Conservation (phyloP, 1,140 invertebrate genomes). For the Ceratina calcarata region DNA sequence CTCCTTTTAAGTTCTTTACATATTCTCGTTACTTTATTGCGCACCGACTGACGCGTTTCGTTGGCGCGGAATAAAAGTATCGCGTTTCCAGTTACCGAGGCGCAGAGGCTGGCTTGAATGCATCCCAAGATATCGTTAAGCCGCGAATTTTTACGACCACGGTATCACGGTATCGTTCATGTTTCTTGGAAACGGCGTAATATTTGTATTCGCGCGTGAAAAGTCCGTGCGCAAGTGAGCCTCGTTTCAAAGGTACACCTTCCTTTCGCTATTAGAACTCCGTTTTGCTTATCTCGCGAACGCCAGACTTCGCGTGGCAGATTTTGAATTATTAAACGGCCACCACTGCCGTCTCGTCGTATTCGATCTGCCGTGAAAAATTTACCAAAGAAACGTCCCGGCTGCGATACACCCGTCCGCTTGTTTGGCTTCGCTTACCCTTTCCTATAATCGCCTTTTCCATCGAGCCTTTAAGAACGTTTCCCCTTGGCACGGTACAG, state of each 20-base stretch:
- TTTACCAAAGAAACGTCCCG: not conserved
- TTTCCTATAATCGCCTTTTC: not conserved
- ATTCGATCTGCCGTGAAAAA: constrained; percentile 29
- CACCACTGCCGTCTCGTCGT: not conserved
- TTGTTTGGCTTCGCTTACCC: not conserved
- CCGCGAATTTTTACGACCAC: constrained; percentile 32
- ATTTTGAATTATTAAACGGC: constrained; percentile 26
- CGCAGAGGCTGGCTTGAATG: constrained; percentile 21
- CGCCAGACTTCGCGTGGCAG: not conserved
- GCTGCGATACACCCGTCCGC: not conserved
- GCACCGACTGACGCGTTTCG: not conserved
- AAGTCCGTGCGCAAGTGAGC: not conserved
- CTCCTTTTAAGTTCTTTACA: not conserved
- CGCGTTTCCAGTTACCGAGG: not conserved
- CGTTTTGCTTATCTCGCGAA: constrained; percentile 4
- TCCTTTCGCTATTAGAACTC: not conserved
- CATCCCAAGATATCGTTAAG: constrained; percentile 35
- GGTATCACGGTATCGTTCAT: not conserved
- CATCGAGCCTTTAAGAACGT: not conserved
- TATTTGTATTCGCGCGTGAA: constrained; percentile 6
- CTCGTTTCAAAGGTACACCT: not conserved
- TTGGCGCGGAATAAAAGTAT: not conserved
- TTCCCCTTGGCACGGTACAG: not conserved
- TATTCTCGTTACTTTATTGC: not conserved
- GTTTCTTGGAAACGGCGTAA: constrained; percentile 14